Evolutionary conservation across 92 coral and sea anemone genomes (phyloP).

Genomic region (Epizoanthus rinbou): DNA sequence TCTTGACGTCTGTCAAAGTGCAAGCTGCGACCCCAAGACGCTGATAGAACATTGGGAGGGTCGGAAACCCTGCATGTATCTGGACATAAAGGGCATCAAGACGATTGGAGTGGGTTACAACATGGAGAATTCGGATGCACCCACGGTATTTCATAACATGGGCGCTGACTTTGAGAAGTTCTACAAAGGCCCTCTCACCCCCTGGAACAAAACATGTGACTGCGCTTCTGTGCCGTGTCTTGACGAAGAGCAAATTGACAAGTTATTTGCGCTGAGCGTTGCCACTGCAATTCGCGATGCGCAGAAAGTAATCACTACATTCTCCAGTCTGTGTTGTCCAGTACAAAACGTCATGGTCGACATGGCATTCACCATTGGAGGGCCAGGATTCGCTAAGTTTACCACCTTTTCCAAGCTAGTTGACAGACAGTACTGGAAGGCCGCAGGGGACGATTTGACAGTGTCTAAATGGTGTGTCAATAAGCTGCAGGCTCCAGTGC

Average conservation of each 20-base stretch:
- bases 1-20: conserved; percentile 4
- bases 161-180: conserved; percentile 87
- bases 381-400: conserved; percentile 58
- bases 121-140: conserved; percentile 69
- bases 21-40: conserved; percentile 76
- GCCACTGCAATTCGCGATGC: conserved; percentile 73
- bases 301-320: conserved; percentile 58
- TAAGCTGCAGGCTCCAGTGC: conserved; percentile 42
- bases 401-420: conserved; percentile 66
- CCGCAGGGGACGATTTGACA: conserved; percentile 80
- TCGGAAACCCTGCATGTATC: conserved; percentile 76
- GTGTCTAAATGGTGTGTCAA: conserved; percentile 80
- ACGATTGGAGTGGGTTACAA: conserved; percentile 86
- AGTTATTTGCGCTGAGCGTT: conserved; percentile 62
- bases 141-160: conserved; percentile 52
- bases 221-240: conserved; percentile 81
- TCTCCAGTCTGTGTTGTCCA: conserved; percentile 77
- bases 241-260: conserved; percentile 62
- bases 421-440: conserved; percentile 74
- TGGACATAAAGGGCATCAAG: conserved; percentile 73
- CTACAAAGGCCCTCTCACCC: conserved; percentile 72
- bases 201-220: conserved; percentile 53
- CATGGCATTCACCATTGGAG: conserved; percentile 88
- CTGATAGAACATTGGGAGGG: conserved; percentile 70
- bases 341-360: conserved; percentile 87